Evolutionary conservation across 2,113 vertebrate species (phyloP), one percentile per base, ranked within the genome.

Genomic region (Globicephala melas): DNA sequence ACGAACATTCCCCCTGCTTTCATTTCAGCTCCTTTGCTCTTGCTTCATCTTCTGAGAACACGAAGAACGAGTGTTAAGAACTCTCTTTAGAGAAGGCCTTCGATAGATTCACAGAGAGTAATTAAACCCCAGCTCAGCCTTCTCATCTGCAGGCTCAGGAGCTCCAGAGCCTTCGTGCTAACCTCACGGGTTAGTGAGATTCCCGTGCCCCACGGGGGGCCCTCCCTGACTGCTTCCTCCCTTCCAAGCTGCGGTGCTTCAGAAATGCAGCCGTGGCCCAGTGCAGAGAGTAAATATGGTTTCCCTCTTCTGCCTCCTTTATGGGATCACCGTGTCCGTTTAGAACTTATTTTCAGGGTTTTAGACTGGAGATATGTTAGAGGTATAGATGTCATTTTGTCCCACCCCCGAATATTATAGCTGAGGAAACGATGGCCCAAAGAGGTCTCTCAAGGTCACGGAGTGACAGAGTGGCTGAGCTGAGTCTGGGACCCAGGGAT

Each of bases 1-100:
- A 74, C 15, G 73, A 44, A 65, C 13, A 94, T 60, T 80, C 73
- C 31, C 65, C 20, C 55, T 14, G 17, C 89, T 96, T 96, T 96
- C 55, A 91, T 91, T 95, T 93, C 33, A 36, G 31, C 18, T 73
- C 47, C 62, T 77, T 93, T 91, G 67, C 82, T 92, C 86, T 71
- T 58, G 84, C 88, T 84, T 94, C 80, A 33, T 91, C 91, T 95
- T 94, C 41, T 26, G 67, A 95, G 86, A 89, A 82, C 91, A 86
- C 1, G 41, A 93, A 84, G 77, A 91, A 77, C 68, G 96, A 86
- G 60, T 14, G 58, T 83, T 50, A 79, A 79, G 91, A 86, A 65
- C 28, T 36, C 58, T 83, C 89, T 88, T 93, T 33, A 70, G 91
- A 93, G 76, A 95, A 87, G 58, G 31, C 67, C 14, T 26, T 41